Evolutionary conservation across 2,797 vertebrate genomes (phyloP).

Genomic region (Sebastes matsubarae): DNA sequence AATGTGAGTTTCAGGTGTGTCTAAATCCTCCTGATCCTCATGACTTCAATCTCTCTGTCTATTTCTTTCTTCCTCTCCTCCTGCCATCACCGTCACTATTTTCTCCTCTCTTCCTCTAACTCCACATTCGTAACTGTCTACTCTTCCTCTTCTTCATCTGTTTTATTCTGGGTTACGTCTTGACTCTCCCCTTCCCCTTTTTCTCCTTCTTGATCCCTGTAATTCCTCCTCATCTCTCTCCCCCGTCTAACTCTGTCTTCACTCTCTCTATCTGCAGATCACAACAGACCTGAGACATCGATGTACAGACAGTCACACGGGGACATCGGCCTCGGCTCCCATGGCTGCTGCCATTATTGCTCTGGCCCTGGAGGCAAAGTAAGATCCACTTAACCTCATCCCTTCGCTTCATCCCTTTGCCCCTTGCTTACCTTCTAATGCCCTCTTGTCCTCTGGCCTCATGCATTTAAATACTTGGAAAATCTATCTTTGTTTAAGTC

Average conservation of each 20-base stretch:
- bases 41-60: slow-evolving; percentile 26
- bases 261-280: slow-evolving; percentile 82
- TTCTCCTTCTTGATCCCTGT: background rate
- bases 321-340: slow-evolving; percentile 96
- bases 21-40: slow-evolving; percentile 54
- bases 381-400: slow-evolving; percentile 82
- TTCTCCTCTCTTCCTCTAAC: background rate
- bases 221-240: background rate
- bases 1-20: slow-evolving; percentile 65
- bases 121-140: background rate
- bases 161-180: background rate
- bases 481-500: slow-evolving; percentile 7
- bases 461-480: background rate
- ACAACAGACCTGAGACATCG: slow-evolving; percentile 97
- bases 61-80: slow-evolving; percentile 6
- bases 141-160: background rate
- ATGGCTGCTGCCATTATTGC: slow-evolving; percentile 99
- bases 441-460: slow-evolving; percentile 24
- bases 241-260: background rate
- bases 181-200: background rate
- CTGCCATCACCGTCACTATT: background rate
- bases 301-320: slow-evolving; percentile 98
- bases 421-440: slow-evolving; percentile 50
- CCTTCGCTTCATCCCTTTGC: slow-evolving; percentile 51
- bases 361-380: slow-evolving; percentile 98